These are phyloP conservation scores for Thysanoteuthis rhombus DNA, from an alignment of 2,888 invertebrate species.

Conservation along the genomic window DNA sequence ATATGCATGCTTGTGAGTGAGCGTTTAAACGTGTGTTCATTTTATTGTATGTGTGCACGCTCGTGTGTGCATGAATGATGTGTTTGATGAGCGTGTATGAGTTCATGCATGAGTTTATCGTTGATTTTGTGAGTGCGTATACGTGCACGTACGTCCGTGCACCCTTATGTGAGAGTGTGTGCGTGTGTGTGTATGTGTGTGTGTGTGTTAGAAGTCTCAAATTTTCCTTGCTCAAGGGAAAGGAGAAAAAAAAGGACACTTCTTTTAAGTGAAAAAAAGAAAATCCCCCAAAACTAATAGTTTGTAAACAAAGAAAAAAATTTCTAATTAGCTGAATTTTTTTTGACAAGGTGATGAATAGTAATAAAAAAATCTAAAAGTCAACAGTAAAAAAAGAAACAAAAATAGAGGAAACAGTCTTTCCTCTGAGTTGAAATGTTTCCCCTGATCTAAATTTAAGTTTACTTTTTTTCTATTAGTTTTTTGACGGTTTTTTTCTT, in stretches of 20 bases:
- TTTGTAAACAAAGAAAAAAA: neutral
- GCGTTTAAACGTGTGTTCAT: too few species aligned
- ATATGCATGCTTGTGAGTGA: too few species aligned
- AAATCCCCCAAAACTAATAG: neutral
- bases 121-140: too few species aligned
- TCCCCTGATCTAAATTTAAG: neutral
- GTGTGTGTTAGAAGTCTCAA: neutral
- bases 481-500: neutral
- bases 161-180: neutral
- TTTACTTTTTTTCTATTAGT: neutral
- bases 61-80: too few species aligned
- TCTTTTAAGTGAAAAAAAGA: neutral
- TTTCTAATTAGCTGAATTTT: neutral
- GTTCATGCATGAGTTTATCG: too few species aligned
- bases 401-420: neutral
- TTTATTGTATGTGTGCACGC: too few species aligned
- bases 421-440: neutral
- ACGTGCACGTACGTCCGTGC: too few species aligned
- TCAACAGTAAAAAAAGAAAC: neutral
- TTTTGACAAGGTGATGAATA: neutral
- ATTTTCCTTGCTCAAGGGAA: neutral
- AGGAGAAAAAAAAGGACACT: neutral
- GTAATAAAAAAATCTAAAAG: neutral
- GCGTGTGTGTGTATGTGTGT: neutral
- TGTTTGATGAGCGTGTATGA: too few species aligned